These are phyloP conservation scores for Brachypodius melanocephalos DNA, from an alignment of 2,113 vertebrate genomes.

Conservation along the genomic window DNA sequence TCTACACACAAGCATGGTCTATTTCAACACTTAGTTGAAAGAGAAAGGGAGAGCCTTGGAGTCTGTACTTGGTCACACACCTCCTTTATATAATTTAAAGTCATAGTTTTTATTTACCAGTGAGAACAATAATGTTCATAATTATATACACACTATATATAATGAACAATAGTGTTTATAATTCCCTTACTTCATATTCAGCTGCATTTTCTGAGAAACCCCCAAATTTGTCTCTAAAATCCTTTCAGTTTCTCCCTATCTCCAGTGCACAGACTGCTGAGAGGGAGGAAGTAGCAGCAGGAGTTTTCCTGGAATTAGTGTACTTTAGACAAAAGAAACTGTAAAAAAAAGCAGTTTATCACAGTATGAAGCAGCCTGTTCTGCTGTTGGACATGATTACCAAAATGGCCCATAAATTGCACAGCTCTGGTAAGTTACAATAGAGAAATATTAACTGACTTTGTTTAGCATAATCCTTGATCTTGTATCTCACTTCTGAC, in stretches of 20 bases:
- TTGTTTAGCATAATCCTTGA: background rate
- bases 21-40: background rate
- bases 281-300: background rate
- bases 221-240: background rate
- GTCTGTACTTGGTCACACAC: background rate
- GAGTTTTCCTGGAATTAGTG: background rate
- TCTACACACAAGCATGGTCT: background rate
- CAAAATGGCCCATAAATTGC: background rate
- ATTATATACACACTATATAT: background rate
- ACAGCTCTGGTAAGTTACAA: background rate
- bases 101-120: background rate
- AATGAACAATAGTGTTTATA: background rate
- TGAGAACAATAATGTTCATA: background rate
- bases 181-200: background rate
- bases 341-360: background rate
- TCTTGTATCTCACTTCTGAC: background rate
- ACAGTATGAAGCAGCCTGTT: background rate
- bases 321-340: background rate
- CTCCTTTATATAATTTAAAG: background rate
- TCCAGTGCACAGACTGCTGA: background rate
- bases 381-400: background rate
- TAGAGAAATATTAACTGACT: background rate
- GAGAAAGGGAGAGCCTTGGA: background rate
- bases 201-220: background rate
- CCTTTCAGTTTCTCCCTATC: background rate